A percentile compares a stretch with the other conserved stretches of the same genome.
Evolutionary conservation across 2,797 vertebrate genomes (phyloP).

Genomic region (Semaprochilodus insignis): DNA sequence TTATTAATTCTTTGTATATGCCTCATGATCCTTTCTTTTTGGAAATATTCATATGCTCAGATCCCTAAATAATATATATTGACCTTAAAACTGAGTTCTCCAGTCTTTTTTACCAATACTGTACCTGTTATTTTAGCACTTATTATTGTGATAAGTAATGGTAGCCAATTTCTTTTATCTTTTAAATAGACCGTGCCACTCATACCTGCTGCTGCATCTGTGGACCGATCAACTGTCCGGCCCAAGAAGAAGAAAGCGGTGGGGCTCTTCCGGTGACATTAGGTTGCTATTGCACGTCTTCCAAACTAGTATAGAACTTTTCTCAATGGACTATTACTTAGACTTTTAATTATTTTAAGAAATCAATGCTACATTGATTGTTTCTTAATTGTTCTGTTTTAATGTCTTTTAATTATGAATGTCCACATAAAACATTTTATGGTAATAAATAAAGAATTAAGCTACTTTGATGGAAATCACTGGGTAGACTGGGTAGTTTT

Average conservation of each 20-base stretch:
- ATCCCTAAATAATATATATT: not conserved
- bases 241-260: slow-evolving; percentile 80
- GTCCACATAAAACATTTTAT: not conserved
- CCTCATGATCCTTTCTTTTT: not conserved
- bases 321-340: too few species aligned
- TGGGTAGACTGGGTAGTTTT: not conserved
- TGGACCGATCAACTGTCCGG: slow-evolving; percentile 60
- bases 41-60: not conserved
- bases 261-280: slow-evolving; percentile 76
- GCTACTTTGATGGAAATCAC: not conserved
- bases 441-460: too few species aligned
- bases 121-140: not conserved
- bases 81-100: too few species aligned
- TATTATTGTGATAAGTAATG: not conserved
- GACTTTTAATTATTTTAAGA: too few species aligned
- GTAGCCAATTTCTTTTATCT: slow-evolving; percentile 20
- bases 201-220: slow-evolving; percentile 11
- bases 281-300: too few species aligned
- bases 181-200: slow-evolving; percentile 43
- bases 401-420: not conserved
- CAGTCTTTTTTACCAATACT: slow-evolving; percentile 1
- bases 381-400: not conserved
- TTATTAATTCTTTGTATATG: too few species aligned
- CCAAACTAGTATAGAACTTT: too few species aligned
- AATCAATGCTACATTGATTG: not conserved